Percentiles rank a stretch among this genome's conserved stretches.
phyloP scores from a whole-genome alignment of 2,888 invertebrate species.

The Galerucella pusilla region DNA sequence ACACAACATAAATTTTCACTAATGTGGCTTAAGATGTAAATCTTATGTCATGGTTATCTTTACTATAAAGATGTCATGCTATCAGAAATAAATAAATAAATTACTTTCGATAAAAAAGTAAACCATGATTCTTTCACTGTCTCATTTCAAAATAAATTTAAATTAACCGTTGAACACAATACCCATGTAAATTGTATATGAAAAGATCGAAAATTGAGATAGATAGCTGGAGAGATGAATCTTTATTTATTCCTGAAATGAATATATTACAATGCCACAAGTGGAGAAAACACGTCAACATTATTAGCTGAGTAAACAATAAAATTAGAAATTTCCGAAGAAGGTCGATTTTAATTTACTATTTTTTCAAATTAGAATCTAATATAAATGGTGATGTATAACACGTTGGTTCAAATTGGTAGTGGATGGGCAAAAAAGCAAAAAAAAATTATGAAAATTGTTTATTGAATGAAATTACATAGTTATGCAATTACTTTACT shows the following conservation, averaged over 20 bases:
- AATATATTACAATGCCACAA: conserved; percentile 8
- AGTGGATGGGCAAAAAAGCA: too few species aligned
- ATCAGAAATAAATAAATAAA: not conserved
- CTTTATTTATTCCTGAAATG: conserved; percentile 8
- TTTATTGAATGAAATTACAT: too few species aligned
- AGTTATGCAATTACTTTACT: too few species aligned
- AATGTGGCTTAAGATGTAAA: too few species aligned
- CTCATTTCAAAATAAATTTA: not conserved
- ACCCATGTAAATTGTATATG: conserved; percentile 6
- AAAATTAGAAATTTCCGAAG: too few species aligned
- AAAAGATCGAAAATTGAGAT: conserved; percentile 5
- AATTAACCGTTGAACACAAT: not conserved
- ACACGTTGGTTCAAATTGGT: too few species aligned
- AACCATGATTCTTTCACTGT: not conserved
- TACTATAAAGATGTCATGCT: not conserved
- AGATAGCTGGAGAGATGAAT: conserved; percentile 1
- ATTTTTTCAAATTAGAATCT: too few species aligned
- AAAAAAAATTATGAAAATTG: too few species aligned
- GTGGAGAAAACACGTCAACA: not conserved
- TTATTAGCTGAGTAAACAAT: too few species aligned
- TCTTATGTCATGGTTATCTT: not conserved
- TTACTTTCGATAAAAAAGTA: not conserved
- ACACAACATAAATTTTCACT: too few species aligned
- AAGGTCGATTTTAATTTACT: too few species aligned
- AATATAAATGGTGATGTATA: too few species aligned